Evolutionary conservation across 2,113 vertebrate genomes (phyloP), one percentile per base, ranked within the genome.

Genomic region (Synchiropus splendidus): DNA sequence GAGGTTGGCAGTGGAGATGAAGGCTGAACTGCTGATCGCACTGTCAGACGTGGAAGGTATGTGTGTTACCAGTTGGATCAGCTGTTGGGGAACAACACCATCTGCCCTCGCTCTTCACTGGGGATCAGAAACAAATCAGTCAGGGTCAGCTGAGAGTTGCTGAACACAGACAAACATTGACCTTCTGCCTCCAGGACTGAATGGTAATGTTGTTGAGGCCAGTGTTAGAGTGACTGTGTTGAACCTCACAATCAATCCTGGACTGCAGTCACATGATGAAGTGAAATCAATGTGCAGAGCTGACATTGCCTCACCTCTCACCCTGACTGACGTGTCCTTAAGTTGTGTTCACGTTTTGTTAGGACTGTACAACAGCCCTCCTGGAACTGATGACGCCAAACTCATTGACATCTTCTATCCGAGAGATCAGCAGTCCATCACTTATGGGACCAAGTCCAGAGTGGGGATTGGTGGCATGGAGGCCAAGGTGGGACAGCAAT

Each of bases 391-490:
- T 60, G 92, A 99, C 4, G 90, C 95, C 18, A 98, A 95, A 42
- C 88, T 97, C 15, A 89, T 98, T 52, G 93, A 99, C 63, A 94
- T 88, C 54, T 98, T 99, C 81, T 99, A 99, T 60, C 92, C 93
- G 1, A 94, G 93, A 71, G 95, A 99, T 63, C 92, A 96, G 77
- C 91, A 98, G 50, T 94, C 94, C 15, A 91, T 99, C 70, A 96
- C 90, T 1, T 99, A 94, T 10, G 95, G 95, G 36, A 95, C 86
- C 32, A 98, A 98, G 77, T 99, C 95, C 18, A 87, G 94, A 69
- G 95, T 99, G 18, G 95, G 94, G 38, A 83, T 96, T 44, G 94
- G 94, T 54, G 93, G 94, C 73, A 99, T 99, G 95, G 95, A 98
- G 71, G 92, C 94, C 36, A 99, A 99, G 89, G 95, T 95, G 45